Evolutionary conservation across 2,113 vertebrate genomes (phyloP).

Genomic region (Eulemur macaco): DNA sequence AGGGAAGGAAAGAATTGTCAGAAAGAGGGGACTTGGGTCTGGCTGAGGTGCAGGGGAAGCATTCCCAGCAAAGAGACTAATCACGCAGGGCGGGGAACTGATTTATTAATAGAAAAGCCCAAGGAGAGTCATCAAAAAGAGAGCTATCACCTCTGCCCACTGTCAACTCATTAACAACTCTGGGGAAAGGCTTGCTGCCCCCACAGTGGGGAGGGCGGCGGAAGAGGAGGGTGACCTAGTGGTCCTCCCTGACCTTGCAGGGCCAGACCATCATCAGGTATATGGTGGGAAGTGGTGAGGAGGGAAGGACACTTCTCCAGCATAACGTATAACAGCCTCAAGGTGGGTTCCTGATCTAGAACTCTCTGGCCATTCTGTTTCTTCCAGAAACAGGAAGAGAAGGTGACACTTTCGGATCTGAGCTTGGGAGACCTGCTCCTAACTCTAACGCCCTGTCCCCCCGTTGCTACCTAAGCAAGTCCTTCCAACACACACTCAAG

Average conservation of each 20-base stretch:
- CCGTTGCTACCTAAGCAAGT: neutral
- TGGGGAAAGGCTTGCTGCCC: neutral
- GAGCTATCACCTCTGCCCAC: neutral
- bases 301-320: neutral
- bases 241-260: neutral
- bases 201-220: neutral
- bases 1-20: neutral
- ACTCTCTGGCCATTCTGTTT: no score
- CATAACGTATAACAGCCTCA: neutral
- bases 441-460: neutral
- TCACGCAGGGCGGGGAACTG: no score
- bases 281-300: neutral
- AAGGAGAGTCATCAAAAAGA: neutral
- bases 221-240: neutral
- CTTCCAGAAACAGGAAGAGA: neutral
- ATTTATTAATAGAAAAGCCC: neutral
- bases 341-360: neutral
- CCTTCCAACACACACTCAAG: neutral
- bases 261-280: neutral
- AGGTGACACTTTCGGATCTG: neutral
- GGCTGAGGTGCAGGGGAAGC: neutral
- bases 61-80: neutral
- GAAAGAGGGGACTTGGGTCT: neutral
- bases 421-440: neutral
- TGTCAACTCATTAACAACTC: neutral